These are phyloP conservation scores for Drosophila putrida DNA, from an alignment of 2,888 invertebrate genomes.

Conservation along the genomic window DNA sequence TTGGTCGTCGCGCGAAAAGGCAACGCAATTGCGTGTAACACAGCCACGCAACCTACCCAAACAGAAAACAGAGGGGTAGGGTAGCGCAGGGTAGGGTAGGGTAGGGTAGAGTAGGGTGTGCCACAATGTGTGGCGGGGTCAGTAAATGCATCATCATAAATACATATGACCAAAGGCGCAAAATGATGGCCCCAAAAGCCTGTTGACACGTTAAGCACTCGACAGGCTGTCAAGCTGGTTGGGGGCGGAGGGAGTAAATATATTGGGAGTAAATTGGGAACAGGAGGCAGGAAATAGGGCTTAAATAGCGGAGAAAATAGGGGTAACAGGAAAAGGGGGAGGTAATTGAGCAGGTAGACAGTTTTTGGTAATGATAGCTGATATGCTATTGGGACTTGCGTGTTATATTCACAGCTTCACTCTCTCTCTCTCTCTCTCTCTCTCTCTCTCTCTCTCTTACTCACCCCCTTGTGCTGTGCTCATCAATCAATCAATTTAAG, in stretches of 20 bases:
- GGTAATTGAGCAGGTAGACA: conserved; percentile 23
- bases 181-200: conserved; percentile 42
- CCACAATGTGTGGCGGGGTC: conserved; percentile 1
- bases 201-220: conserved; percentile 51
- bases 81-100: neutral
- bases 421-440: neutral
- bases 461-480: neutral
- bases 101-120: neutral
- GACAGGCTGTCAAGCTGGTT: neutral
- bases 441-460: neutral
- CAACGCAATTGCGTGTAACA: conserved; percentile 60
- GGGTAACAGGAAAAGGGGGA: neutral
- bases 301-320: neutral
- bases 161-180: conserved; percentile 37
- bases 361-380: conserved; percentile 36
- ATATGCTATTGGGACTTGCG: conserved; percentile 33
- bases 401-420: neutral
- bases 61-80: no score
- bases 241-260: no score
- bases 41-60: neutral
- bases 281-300: neutral
- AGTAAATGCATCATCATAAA: conserved; percentile 61
- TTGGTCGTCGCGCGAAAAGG: conserved; percentile 36
- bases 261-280: no score
- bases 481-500: conserved; percentile 38